Evolutionary conservation across 2,113 vertebrate species (phyloP), one percentile per base, ranked within the genome.

Genomic region (Plectropomus leopardus): DNA sequence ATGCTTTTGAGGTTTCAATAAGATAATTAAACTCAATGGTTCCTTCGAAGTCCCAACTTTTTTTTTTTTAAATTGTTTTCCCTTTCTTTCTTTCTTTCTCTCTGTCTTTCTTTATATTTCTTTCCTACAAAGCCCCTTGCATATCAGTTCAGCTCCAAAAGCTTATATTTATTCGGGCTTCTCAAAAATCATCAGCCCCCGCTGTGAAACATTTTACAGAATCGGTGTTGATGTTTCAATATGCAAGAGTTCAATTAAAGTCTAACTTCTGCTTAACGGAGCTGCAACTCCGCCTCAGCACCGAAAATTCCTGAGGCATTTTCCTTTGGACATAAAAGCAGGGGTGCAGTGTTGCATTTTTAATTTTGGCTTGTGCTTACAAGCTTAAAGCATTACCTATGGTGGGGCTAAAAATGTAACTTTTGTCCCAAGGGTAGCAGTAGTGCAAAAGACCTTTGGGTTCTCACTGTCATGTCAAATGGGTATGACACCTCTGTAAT

Each of bases 1-100:
- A 92, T 89, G 82, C 83, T 89, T 93, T 89, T 91, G 88, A 92
- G 87, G 75, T 91, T 93, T 93, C 84, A 88, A 85, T 88, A 86
- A 87, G 82, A 93, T 93, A 93, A 94, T 94, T 94, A 93, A 85
- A 89, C 85, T 64, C 75, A 87, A 88, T 76, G 75, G 63, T 82
- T 90, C 59, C 51, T 86, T 84, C 70, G 2, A 89, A 88, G 75
- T 85, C 70, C 36, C 50, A 77, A 80, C 63, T 86, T 85, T 72
- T 58, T 58, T 58, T 58, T 80, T 71, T 51, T 44, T 32, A 30
- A 76, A 40, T 40, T 40, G 36, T 32, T 51, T 60, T 16, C n/a
- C 15, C 44, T 72, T 76, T 67, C 5, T 72, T 48, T 66, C 15
- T 36, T 40, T 55, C 11, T 21, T 28, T 17, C 30, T 19, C 14